Evolutionary conservation across 2,888 invertebrate species (phyloP), one percentile per base, ranked within the genome.

Genomic region (Himalopsyche japonica): DNA sequence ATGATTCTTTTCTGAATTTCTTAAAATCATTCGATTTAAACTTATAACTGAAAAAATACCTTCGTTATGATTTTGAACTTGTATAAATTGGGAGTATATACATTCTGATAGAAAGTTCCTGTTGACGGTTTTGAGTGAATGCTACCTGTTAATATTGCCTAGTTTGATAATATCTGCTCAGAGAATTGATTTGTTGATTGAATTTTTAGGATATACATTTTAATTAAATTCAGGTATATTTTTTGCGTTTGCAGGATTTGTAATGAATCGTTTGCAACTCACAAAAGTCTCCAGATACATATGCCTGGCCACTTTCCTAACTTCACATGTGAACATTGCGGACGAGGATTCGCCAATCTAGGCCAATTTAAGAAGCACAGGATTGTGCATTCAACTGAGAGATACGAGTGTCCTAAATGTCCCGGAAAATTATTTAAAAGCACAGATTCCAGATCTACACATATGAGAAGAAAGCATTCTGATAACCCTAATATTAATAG

Each of bases 241-340:
- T 15, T 43, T 15, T 27, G 1, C 15, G 27, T 30, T 81, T 76
- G 8, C 27, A 81, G 81, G 70, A 81, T 81, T n/a, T 81, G 81
- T 30, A 37, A 76, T 20, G 76, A 70, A 43, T 20, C 27, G 24
- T 81, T 81, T 27, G 37, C 57, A 10, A 47, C 70, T 34, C 81
- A 81, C 47, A 70, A 81, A 43, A 37, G 70, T 37, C 76, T 81
- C n/a, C 81, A 81, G 43, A 57, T 81, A 37, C 81, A 81, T 47
- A 81, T 81, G 81, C 70, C 70, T 3, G 49, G 32, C 8, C 81
- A 81, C 49, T 81, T 81, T 43, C 81, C 70, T 43, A 81, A 81
- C 27, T 76, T 70, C 81, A 81, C 70, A n/a, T 81, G 81, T 20
- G 81, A 81, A 76, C 70, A 70, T 24, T 81, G 81, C 27, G 81